Conservation (phyloP, 2,113 vertebrate genomes). For the Bagarius yarrelli region DNA sequence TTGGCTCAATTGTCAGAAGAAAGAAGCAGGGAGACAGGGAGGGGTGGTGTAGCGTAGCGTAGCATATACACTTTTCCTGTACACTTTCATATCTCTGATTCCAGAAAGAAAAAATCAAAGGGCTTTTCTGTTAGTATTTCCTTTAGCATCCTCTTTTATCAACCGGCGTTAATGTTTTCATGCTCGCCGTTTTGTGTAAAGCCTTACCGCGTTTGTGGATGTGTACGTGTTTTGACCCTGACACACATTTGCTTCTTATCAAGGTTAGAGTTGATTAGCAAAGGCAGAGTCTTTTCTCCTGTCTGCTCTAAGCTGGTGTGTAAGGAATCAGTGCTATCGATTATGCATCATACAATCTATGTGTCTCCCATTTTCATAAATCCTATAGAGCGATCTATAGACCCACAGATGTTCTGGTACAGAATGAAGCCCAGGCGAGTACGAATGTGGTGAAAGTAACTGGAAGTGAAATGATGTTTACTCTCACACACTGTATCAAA, state of each 20-base stretch:
- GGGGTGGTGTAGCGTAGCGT: conserved; percentile 32
- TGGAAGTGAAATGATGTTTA: no score
- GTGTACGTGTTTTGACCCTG: conserved; percentile 21
- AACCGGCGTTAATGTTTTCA: conserved; percentile 6
- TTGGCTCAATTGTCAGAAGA: conserved; percentile 68
- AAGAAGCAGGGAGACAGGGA: conserved; percentile 27
- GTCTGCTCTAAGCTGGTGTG: conserved; percentile 36
- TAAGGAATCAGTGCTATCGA: not conserved
- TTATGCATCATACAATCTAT: not conserved
- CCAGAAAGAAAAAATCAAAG: conserved; percentile 22
- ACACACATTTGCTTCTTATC: conserved; percentile 36
- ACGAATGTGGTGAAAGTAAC: no score
- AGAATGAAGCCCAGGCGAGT: no score
- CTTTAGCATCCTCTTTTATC: conserved; percentile 19
- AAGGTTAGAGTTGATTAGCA: conserved; percentile 27
- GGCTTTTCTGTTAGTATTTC: conserved; percentile 12
- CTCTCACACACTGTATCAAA: no score
- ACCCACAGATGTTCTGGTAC: no score
- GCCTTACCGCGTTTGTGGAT: not conserved
- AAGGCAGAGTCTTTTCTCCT: conserved; percentile 8
- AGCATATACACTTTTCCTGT: conserved; percentile 28
- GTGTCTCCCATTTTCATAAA: conserved; percentile 8
- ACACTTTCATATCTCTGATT: conserved; percentile 45
- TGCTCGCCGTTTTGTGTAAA: conserved; percentile 16
- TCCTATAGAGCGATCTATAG: no score